phyloP scores from a whole-genome alignment of 2,113 vertebrate species.

The Oncorhynchus nerka region DNA sequence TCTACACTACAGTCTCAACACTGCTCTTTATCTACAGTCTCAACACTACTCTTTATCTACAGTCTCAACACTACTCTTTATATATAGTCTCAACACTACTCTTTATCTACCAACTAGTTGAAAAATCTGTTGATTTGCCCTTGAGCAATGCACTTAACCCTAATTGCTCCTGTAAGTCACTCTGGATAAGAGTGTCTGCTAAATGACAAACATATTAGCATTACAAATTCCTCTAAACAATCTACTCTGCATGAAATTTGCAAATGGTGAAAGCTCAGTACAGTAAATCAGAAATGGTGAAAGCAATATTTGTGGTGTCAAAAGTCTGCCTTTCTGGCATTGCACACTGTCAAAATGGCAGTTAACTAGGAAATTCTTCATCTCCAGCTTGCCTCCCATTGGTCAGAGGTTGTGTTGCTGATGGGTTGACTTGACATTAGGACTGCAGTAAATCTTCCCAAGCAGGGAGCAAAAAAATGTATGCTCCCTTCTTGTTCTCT shows the following conservation, averaged over 20 bases:
- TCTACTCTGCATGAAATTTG: not conserved
- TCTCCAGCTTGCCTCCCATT: constrained; percentile 39
- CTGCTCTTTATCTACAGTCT: no score
- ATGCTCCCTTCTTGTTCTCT: not conserved
- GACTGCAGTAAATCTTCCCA: constrained; percentile 68
- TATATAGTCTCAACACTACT: no score
- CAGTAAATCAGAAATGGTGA: constrained; percentile 30
- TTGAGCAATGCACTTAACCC: no score
- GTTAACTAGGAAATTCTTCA: constrained; percentile 53
- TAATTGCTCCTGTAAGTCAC: no score
- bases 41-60: no score
- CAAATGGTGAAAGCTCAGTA: constrained; percentile 14
- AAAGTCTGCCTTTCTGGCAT: constrained; percentile 63
- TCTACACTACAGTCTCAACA: no score
- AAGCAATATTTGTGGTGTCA: constrained; percentile 48
- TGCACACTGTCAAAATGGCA: constrained; percentile 50
- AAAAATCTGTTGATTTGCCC: no score
- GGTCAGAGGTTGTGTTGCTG: constrained; percentile 45
- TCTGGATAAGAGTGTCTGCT: not conserved
- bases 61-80: no score
- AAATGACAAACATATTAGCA: not conserved
- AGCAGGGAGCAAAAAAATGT: constrained; percentile 29
- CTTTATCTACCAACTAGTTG: no score
- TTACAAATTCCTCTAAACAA: not conserved
- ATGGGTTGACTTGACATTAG: constrained; percentile 61